Conservation (phyloP, 2,113 vertebrate genomes). For the Urocynchramus pylzowi region DNA sequence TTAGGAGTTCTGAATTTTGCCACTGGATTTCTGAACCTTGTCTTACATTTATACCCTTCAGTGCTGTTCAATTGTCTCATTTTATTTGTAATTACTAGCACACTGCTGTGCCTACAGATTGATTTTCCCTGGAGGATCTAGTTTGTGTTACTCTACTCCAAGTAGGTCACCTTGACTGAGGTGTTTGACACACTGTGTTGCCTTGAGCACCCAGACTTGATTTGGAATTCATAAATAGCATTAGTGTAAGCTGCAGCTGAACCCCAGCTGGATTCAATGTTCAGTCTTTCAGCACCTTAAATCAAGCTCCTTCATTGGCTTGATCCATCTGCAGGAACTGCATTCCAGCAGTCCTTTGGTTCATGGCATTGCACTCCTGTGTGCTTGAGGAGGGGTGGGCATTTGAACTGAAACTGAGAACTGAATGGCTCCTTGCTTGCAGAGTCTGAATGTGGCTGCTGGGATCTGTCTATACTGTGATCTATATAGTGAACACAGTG, state of each 20-base stretch:
- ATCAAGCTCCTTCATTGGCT: background rate
- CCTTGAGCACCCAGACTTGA: background rate
- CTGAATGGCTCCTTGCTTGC: background rate
- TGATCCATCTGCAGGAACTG: background rate
- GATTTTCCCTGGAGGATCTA: background rate
- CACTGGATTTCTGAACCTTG: background rate
- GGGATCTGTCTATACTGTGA: background rate
- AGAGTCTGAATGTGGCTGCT: background rate
- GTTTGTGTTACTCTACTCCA: background rate
- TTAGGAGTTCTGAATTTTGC: background rate
- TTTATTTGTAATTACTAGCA: background rate
- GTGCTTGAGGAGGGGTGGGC: background rate
- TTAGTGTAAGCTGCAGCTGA: background rate
- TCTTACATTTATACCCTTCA: background rate
- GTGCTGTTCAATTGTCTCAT: background rate
- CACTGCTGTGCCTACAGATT: background rate
- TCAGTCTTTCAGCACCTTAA: background rate
- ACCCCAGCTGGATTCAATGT: background rate
- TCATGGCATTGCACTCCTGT: background rate
- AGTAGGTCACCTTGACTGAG: background rate
- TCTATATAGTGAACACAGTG: constrained; percentile 26
- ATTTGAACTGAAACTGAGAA: background rate
- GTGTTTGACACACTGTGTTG: background rate
- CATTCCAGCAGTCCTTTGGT: background rate
- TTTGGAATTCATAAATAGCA: background rate